phyloP scores from a whole-genome alignment of 2,888 invertebrate species.

The Protonemura montana region DNA sequence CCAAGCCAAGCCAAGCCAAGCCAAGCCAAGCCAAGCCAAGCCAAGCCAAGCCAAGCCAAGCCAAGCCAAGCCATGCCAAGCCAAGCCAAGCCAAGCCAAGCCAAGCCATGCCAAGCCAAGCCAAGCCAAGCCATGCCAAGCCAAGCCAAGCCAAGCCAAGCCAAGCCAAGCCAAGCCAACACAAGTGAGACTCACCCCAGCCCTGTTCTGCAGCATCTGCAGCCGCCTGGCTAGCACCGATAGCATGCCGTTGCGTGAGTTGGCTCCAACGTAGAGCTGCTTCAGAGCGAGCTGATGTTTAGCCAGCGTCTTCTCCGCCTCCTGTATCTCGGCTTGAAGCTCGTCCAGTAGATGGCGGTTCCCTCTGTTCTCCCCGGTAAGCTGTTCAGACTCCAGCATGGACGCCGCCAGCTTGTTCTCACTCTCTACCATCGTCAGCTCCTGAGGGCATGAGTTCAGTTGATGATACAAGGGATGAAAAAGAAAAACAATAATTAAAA shows the following conservation, averaged over 20 bases:
- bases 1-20: too few relatives aligned
- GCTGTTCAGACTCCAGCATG: constrained; percentile 67
- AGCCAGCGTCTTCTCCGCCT: constrained; percentile 59
- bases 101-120: too few relatives aligned
- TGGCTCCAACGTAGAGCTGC: constrained; percentile 59
- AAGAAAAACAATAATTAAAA: too few relatives aligned
- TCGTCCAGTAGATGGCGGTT: constrained; percentile 51
- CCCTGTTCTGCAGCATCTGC: constrained; percentile 61
- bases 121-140: too few relatives aligned
- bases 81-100: too few relatives aligned
- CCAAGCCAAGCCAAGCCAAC: too few relatives aligned
- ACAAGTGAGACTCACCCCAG: constrained; percentile 62
- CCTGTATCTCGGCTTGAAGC: constrained; percentile 50
- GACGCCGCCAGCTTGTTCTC: constrained; percentile 44
- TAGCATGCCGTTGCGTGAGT: constrained; percentile 63
- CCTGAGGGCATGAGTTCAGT: constrained; percentile 36
- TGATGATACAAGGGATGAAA: too few relatives aligned
- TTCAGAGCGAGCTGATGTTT: constrained; percentile 60
- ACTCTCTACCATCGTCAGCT: constrained; percentile 39
- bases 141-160: too few relatives aligned
- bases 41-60: too few relatives aligned
- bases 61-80: too few relatives aligned
- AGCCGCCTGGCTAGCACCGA: constrained; percentile 64
- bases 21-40: too few relatives aligned
- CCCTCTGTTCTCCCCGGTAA: constrained; percentile 59